A percentile compares a stretch with the other conserved stretches of the same genome.
phyloP scores from a whole-genome alignment of 2,888 invertebrate genomes.

The Gnatocerus cornutus region DNA sequence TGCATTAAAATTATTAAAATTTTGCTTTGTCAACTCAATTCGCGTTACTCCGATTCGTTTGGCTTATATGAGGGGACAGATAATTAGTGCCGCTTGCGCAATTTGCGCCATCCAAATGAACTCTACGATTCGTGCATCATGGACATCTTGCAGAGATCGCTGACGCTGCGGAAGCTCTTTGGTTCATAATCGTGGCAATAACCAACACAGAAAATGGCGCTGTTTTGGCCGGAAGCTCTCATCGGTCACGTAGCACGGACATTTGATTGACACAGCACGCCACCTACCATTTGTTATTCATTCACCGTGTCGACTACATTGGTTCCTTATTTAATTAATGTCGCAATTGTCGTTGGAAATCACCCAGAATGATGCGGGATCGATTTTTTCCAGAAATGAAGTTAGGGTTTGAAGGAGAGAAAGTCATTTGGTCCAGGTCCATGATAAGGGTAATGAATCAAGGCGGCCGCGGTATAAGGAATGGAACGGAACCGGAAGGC shows the following conservation, averaged over 20 bases:
- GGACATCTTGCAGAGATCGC: slow-evolving; percentile 43
- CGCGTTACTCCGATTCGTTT: slow-evolving; percentile 1
- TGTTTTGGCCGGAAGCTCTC: slow-evolving; percentile 52
- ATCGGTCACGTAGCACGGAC: slow-evolving; percentile 53
- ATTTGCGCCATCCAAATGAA: slow-evolving; percentile 12
- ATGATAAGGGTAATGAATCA: slow-evolving; percentile 65
- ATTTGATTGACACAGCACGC: slow-evolving; percentile 55
- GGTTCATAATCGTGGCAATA: slow-evolving; percentile 54
- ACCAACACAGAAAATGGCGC: slow-evolving; percentile 49
- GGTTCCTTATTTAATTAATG: slow-evolving; percentile 55
- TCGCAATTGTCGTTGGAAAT: slow-evolving; percentile 37
- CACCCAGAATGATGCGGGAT: slow-evolving; percentile 32
- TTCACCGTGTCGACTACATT: slow-evolving; percentile 53
- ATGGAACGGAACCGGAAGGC: slow-evolving; percentile 70
- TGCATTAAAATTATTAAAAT: slow-evolving; percentile 15
- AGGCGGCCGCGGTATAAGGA: slow-evolving; percentile 62
- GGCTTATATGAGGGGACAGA: slow-evolving; percentile 28
- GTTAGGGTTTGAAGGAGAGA: slow-evolving; percentile 44
- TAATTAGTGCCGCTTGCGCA: slow-evolving; percentile 43
- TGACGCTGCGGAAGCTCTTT: slow-evolving; percentile 49
- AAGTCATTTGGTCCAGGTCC: slow-evolving; percentile 61
- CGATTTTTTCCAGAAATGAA: slow-evolving; percentile 35
- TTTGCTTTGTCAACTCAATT: slow-evolving; percentile 21
- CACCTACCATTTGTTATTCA: slow-evolving; percentile 58
- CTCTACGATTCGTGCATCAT: slow-evolving; percentile 18